Evolutionary conservation across 2,797 vertebrate genomes (phyloP), one percentile per base, ranked within the genome.

Genomic region (Philypnodon macrostomus): DNA sequence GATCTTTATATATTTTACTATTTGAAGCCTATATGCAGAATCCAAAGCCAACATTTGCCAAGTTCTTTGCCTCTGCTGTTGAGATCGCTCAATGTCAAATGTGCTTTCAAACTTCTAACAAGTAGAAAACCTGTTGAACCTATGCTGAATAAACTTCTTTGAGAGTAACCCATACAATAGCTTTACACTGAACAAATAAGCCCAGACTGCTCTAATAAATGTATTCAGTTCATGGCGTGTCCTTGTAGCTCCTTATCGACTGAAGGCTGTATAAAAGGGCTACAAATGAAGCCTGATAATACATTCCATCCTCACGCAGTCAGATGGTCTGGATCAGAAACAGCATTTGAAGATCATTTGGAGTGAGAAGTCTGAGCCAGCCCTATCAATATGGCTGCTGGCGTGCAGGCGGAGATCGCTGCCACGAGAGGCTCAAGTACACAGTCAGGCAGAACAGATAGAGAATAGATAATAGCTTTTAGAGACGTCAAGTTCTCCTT

Each of bases 381-480:
- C 41, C n/a, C 57, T 23, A 65, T 79, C 73, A 75, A 58, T 55
- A 44, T 36, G 58, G 47, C 59, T 58, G 66, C 26, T 56, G 73
- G 55, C 34, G 30, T 55, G 71, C 58, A 49, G 67, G 73, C 9
- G 58, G 75, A 67, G 53, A 52, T 61, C 4, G 58, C 16, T 53
- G 63, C 53, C 63, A 67, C 51, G 48, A 52, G 54, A 68, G 62
- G 38, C 38, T 47, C 51, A 67, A 57, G 53, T 45, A 31, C 52
- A 34, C 62, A 59, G 64, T 52, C 1, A 58, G 62, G 41, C 45
- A 52, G 47, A 62, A 35, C 47, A 68, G 67, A 67, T 32, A 57
- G 44, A 60, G 58, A 69, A 60, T 27, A 60, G 73, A 77, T 74
- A 75, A 83, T 63, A 67, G 72, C 52, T 77, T 72, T 73, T 71